Conservation (phyloP, 1,140 invertebrate species). For the Armadillidium nasatum region DNA sequence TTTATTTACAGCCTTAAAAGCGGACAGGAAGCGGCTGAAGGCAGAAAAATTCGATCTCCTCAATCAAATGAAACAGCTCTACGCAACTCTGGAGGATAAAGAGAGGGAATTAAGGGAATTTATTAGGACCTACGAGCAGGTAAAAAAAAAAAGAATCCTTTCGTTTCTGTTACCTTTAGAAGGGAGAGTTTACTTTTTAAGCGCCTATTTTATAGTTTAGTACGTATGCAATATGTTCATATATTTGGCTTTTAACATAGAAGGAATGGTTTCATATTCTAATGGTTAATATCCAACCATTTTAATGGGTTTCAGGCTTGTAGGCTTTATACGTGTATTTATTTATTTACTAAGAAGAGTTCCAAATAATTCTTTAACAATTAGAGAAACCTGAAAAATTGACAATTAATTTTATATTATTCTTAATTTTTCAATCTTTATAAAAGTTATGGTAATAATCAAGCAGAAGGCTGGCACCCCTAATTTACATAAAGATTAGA, state of each 20-base stretch:
- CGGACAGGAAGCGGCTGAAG: constrained; percentile 82
- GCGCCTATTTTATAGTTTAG: not conserved
- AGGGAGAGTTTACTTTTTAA: not conserved
- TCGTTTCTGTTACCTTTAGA: not conserved
- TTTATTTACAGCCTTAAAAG: constrained; percentile 62
- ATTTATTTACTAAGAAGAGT: not conserved
- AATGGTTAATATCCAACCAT: not conserved
- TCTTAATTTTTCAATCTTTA: too few relatives aligned
- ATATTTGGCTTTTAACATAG: not conserved
- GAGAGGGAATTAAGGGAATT: constrained; percentile 88
- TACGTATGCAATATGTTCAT: not conserved
- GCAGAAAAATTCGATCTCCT: constrained; percentile 89
- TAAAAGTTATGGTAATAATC: too few relatives aligned
- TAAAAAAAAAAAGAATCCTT: constrained; percentile 49
- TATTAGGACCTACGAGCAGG: constrained; percentile 88
- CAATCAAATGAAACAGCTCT: constrained; percentile 91
- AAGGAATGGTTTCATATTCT: not conserved
- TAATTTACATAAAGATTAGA: too few relatives aligned
- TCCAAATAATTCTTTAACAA: too few relatives aligned
- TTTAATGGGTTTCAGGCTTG: not conserved
- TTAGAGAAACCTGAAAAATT: too few relatives aligned
- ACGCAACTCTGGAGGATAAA: constrained; percentile 87
- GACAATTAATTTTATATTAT: too few relatives aligned
- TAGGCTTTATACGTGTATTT: not conserved
- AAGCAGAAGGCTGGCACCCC: too few relatives aligned